These are phyloP conservation scores for Athene noctua DNA, from an alignment of 2,113 vertebrate species.

Conservation along the genomic window DNA sequence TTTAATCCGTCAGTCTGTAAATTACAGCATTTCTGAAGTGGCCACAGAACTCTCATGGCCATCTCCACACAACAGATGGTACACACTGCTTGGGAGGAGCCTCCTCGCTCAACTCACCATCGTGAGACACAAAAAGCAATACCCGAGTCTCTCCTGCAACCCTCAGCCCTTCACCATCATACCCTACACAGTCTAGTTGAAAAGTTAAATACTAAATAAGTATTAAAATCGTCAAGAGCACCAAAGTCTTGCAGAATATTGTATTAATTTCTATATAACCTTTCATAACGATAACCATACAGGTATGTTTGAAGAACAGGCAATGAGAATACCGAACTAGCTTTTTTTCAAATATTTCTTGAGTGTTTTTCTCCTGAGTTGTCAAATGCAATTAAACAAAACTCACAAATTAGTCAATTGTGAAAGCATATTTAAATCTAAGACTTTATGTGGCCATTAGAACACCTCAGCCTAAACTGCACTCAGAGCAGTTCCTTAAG, in stretches of 20 bases:
- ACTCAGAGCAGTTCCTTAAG: background rate
- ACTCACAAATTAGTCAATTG: background rate
- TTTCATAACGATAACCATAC: background rate
- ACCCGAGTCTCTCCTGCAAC: background rate
- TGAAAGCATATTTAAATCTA: background rate
- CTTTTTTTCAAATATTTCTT: background rate
- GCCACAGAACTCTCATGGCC: background rate
- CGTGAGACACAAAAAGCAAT: background rate
- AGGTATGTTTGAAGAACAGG: background rate
- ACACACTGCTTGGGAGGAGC: background rate
- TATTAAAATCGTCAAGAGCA: background rate
- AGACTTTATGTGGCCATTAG: background rate
- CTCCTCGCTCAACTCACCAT: background rate
- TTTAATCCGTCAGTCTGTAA: background rate
- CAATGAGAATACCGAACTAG: background rate
- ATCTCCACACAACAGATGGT: fast-evolving
- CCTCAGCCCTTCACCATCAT: background rate
- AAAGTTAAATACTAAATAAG: background rate
- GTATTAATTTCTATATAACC: background rate
- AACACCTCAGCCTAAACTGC: background rate
- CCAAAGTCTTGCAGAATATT: background rate
- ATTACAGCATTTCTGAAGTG: background rate
- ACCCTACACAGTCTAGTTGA: background rate
- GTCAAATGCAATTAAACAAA: background rate
- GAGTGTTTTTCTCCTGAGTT: background rate